Evolutionary conservation across 1,140 invertebrate species (phyloP), one percentile per base, ranked within the genome.

Genomic region (Phocides pigmalion): DNA sequence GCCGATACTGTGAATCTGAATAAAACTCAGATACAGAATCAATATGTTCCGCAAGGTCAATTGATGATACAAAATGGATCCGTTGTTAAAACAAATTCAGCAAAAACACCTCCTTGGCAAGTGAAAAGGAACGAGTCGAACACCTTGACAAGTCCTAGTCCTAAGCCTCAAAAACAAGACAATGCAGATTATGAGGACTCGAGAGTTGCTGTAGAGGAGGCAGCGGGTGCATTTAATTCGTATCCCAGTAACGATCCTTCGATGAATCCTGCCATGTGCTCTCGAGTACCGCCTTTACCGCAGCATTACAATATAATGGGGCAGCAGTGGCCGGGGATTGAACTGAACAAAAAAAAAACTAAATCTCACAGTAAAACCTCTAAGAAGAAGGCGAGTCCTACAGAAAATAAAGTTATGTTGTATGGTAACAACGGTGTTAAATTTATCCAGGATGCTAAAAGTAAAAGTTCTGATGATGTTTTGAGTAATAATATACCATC

Each of bases 231-330:
- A 25, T 72, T 74, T 17, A 79, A 70, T 59, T 78, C 77, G 0
- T 89, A 80, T 39, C 59, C 79, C 17, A 81, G 67, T 56, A 83
- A 74, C 56, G 85, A 90, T 16, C 77, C 84, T 61, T 50, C 66
- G 9, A 72, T 79, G 50, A 81, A 79, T 44, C 87, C 82, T 56
- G 74, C 68, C 6, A 87, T 92, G 75, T 95, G 94, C 70, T 94
- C 95, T 62, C 93, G 95, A 54, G 95, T 96, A 2, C 95, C 95
- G 14, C 95, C 95, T 0, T 80, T 96, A 44, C 95, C 95, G 72
- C 95, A 95, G 69, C 94, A 95, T 92, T 94, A 79, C 82, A 93
- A 66, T 80, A 93, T 64, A 87, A 93, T 65, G 87, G 93, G 94
- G 81, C 93, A 88, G 54, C 89, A 89, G 47, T 91, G 86, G 89